phyloP scores from a whole-genome alignment of 2,797 vertebrate genomes.

The Staurois parvus region DNA sequence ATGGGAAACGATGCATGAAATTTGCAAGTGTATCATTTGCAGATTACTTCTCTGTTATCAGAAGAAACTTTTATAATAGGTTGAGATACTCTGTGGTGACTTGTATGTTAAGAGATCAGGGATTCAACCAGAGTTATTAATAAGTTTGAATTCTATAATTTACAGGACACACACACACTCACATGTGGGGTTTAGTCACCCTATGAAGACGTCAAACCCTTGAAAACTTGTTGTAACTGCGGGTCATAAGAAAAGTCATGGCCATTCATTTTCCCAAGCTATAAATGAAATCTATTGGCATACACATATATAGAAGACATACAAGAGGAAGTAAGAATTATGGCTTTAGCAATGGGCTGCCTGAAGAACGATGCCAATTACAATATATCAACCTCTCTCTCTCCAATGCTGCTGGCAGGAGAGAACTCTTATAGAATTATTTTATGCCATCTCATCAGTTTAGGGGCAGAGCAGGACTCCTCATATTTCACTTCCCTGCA shows the following conservation, averaged over 20 bases:
- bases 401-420: background rate
- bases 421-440: background rate
- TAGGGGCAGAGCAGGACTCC: background rate
- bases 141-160: too few species aligned
- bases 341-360: background rate
- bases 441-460: constrained; percentile 3
- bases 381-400: background rate
- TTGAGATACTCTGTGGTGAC: too few species aligned
- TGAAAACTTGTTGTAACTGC: background rate
- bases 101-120: too few species aligned
- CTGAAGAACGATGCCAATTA: background rate
- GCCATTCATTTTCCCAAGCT: background rate
- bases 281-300: background rate
- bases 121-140: too few species aligned
- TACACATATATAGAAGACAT: background rate
- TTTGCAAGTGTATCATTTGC: too few species aligned
- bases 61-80: too few species aligned
- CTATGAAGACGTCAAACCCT: background rate
- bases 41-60: too few species aligned
- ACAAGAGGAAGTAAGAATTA: background rate
- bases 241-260: background rate
- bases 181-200: background rate
- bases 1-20: too few species aligned
- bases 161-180: too few species aligned
- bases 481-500: background rate